These are phyloP conservation scores for Meliscaeva auricollis DNA, from an alignment of 2,888 invertebrate genomes.

Conservation along the genomic window DNA sequence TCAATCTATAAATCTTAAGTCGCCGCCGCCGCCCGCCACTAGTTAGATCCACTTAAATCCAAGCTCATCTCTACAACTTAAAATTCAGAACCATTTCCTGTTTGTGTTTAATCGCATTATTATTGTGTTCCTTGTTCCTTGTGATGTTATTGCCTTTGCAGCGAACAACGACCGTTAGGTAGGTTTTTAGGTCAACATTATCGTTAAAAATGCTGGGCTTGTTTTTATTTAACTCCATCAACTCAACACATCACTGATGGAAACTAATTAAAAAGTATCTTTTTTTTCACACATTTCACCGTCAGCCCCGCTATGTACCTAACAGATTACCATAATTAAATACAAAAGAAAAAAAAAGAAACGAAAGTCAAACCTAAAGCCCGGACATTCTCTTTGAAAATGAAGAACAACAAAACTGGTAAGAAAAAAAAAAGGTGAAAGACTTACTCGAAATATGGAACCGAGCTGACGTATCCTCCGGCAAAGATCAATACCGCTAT, in stretches of 20 bases:
- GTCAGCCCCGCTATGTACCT: constrained; percentile 1
- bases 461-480: constrained; percentile 59
- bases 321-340: constrained; percentile 51
- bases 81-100: constrained; percentile 60
- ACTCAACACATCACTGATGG: not conserved
- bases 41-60: constrained; percentile 34
- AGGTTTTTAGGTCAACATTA: constrained; percentile 70
- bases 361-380: constrained; percentile 41
- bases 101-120: constrained; percentile 29
- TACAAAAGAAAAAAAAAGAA: constrained; percentile 33
- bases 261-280: constrained; percentile 49
- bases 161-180: constrained; percentile 58
- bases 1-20: not conserved
- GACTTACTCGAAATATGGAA: constrained; percentile 70
- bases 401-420: constrained; percentile 2
- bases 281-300: constrained; percentile 69
- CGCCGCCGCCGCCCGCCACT: not conserved
- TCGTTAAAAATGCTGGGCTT: constrained; percentile 39
- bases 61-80: constrained; percentile 39
- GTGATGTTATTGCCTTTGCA: constrained; percentile 52
- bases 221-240: constrained; percentile 8
- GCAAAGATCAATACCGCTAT: constrained; percentile 54
- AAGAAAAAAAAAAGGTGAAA: constrained; percentile 22
- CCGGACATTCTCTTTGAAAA: constrained; percentile 17
- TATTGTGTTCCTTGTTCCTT: constrained; percentile 36